Evolutionary conservation across 2,888 invertebrate genomes (phyloP), one percentile per base, ranked within the genome.

Genomic region (Euclidia mi): DNA sequence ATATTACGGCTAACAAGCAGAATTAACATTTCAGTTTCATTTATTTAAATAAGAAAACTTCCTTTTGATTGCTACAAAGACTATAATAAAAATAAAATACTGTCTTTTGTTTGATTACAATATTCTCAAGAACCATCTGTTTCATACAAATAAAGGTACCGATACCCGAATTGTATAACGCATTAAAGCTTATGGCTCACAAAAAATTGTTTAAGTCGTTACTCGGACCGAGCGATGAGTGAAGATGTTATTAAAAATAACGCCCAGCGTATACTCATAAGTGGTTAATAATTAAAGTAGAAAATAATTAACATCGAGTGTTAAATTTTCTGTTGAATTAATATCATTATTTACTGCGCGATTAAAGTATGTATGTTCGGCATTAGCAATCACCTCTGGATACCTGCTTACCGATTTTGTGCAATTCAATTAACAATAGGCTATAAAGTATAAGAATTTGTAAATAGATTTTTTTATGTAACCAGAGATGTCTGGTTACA

Each of bases 191-290:
- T 86, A 87, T 78, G 83, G 72, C 69, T 61, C 71, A 80, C 76
- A 85, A 89, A 81, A 89, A 89, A 82, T 64, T 76, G 80, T 85
- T 81, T 85, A 71, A 76, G 76, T 84, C 81, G 80, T 86, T 84
- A 86, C 81, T 75, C 79, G 68, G 70, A 68, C 78, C 55, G 37
- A 12, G 62, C 65, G 65, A 76, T 82, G 82, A 88, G 82, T 88
- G 76, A 85, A 87, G 79, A 76, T 65, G 75, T 84, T 82, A 89
- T 88, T 87, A 86, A 87, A 89, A 82, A 80, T 85, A 85, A 86
- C 75, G 70, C 77, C 61, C 65, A 70, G 55, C 57, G 31, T 43
- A 31, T 34, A 42, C 52, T 49, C 35, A 40, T 43, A 44, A 56
- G 40, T 35, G 34, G 50, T 60, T 41, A 55, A 56, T 14, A 34